Conservation (phyloP, 2,888 invertebrate species). For the Nomada goodeniana region DNA sequence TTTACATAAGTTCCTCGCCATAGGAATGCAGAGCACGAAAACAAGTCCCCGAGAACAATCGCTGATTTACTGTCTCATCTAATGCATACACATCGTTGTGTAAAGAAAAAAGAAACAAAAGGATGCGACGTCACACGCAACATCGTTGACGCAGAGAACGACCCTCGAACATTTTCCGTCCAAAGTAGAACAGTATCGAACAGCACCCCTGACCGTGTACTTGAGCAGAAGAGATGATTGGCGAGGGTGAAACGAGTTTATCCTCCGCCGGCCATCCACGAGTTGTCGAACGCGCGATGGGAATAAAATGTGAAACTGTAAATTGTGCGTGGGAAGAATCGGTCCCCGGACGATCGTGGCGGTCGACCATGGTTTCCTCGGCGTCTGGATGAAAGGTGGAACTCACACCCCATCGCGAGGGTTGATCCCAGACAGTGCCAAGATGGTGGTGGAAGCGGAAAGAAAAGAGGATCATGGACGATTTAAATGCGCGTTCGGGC, state of each 20-base stretch:
- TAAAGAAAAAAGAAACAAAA: too few species aligned
- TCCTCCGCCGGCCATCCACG: constrained; percentile 60
- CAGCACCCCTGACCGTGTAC: neutral
- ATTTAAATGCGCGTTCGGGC: constrained; percentile 82
- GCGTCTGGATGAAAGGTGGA: constrained; percentile 42
- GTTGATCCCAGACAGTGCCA: constrained; percentile 19
- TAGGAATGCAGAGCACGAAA: too few species aligned
- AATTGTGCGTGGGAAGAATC: constrained; percentile 84
- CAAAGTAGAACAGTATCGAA: neutral
- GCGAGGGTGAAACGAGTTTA: constrained; percentile 78
- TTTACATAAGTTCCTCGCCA: too few species aligned
- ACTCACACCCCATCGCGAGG: constrained; percentile 28
- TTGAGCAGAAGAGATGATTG: constrained; percentile 69
- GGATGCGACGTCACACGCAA: neutral
- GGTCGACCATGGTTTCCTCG: constrained; percentile 63
- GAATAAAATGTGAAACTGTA: constrained; percentile 84
- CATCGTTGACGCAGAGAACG: constrained; percentile 33
- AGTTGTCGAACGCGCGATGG: constrained; percentile 78
- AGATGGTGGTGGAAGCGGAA: neutral
- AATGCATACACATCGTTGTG: too few species aligned
- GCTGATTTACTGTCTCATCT: too few species aligned
- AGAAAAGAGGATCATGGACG: constrained; percentile 63
- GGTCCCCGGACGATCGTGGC: constrained; percentile 80
- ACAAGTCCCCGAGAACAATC: too few species aligned
- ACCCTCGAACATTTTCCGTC: neutral